Percentiles rank a stretch among this genome's conserved stretches.
Conservation (phyloP, 1,140 invertebrate species). For the Cryptotermes secundus region DNA sequence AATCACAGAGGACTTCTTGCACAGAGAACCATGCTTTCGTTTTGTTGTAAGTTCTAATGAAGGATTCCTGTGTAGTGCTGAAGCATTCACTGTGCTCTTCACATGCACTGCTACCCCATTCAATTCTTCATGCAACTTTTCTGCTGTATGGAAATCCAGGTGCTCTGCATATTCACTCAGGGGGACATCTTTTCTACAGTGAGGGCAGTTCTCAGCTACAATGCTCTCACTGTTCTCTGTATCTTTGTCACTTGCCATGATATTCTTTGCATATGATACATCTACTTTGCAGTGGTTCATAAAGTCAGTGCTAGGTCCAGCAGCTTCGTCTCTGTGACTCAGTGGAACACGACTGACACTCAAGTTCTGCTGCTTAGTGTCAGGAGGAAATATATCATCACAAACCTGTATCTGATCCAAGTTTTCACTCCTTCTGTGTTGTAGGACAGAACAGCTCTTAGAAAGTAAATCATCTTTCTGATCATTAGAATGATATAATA, state of each 20-base stretch:
- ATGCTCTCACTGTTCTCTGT: neutral
- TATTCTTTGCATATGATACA: too few species aligned
- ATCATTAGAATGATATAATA: too few species aligned
- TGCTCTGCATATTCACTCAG: slow-evolving; percentile 61
- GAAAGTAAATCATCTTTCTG: neutral
- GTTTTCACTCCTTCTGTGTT: neutral
- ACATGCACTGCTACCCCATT: slow-evolving; percentile 38
- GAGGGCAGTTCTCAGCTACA: neutral
- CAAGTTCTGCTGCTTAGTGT: neutral
- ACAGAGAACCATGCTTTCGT: neutral
- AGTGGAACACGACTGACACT: neutral
- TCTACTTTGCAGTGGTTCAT: too few species aligned
- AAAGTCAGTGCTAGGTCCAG: neutral
- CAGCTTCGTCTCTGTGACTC: neutral
- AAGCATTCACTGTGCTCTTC: neutral
- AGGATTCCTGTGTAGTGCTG: neutral
- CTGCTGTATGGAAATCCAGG: slow-evolving; percentile 70
- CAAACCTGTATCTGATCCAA: neutral
- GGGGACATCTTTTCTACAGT: slow-evolving; percentile 49
- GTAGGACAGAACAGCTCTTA: neutral
- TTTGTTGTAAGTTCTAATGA: neutral
- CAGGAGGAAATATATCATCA: neutral
- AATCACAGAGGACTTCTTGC: neutral
- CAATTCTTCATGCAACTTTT: slow-evolving; percentile 58
- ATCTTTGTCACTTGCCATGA: too few species aligned